A percentile compares a stretch with the other conserved stretches of the same genome.
These are phyloP conservation scores for Myopa testacea DNA, from an alignment of 2,888 invertebrate genomes.

Conservation along the genomic window DNA sequence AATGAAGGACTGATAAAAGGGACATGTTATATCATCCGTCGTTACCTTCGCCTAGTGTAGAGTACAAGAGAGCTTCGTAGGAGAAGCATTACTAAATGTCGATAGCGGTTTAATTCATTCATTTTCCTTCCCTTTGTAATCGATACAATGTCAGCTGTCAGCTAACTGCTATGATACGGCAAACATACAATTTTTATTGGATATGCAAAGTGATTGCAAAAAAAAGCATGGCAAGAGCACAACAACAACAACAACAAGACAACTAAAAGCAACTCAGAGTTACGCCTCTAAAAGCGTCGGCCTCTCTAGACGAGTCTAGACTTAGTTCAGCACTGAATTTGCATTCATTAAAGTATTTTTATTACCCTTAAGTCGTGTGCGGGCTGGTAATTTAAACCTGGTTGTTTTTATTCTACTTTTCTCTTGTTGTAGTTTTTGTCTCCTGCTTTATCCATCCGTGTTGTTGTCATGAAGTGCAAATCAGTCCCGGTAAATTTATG, in stretches of 20 bases:
- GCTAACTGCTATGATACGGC: background rate
- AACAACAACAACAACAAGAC: too few species aligned
- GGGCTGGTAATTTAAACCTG: constrained; percentile 6
- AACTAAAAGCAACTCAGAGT: background rate
- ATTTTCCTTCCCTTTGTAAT: background rate
- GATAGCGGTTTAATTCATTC: too few species aligned
- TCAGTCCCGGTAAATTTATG: background rate
- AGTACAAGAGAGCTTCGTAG: too few species aligned
- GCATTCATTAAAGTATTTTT: constrained; percentile 22
- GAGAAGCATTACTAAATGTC: too few species aligned
- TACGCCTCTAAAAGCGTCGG: background rate
- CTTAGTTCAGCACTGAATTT: background rate
- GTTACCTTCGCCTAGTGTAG: too few species aligned
- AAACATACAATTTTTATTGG: constrained; percentile 11
- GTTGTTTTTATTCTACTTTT: too few species aligned
- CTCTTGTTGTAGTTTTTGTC: background rate
- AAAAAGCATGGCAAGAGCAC: background rate
- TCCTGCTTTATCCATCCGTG: background rate
- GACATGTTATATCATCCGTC: too few species aligned
- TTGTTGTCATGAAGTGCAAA: background rate
- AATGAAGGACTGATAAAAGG: too few species aligned
- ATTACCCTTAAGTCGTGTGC: constrained; percentile 3
- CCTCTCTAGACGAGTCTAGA: background rate
- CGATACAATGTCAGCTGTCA: background rate
- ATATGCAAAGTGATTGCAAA: constrained; percentile 7